Base-by-base conservation (phyloP, 1,140 invertebrate species). In the Agrilus planipennis region DNA sequence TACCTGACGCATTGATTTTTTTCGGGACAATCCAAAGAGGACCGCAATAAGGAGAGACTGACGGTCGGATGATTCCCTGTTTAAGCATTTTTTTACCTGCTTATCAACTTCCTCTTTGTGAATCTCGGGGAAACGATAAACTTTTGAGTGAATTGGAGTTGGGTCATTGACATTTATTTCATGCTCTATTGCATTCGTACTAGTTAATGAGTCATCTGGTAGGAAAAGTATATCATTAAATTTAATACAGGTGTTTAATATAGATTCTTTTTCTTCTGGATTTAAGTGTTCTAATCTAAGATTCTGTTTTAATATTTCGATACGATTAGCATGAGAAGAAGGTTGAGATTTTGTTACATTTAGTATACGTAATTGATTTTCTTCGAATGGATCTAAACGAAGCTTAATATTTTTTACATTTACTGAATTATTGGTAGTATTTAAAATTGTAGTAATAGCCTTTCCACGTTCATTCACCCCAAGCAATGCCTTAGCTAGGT, bases 21-120 rank as follows among this genome's bases (percentile, higher is more conserved):
- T 58, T 55, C 25, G 57, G 51, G 7, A 53, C 49, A 20, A 52
- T 20, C 46, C 47, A 60, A 35, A 62, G 18, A 11, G 55, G 55
- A 21, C 41, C 41, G 10, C 37, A 47, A 36, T 47, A 55, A 6
- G 50, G 50, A 12, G 39, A 46, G 3, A 23, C 36, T 3, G 46
- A 51, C 15, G 34, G 31, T 40, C 11, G 21, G 7, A 45, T 49
- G 0, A 51, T 46, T 34, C 28, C 29, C n/a, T 46, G 15, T 9
- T 46, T 17, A 28, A 46, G 25, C 38, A 49, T 41, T 41, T 46
- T 41, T 25, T 36, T 20, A 49, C 44, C 44, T 49, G 53, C 28
- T 35, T 44, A n/a, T 57, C 35, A 9, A 57, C 41, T 45, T 57
- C 57, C 28, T 52, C 42, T 34, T 51, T 50, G 10, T 58, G 48